Percentiles rank a stretch among this genome's conserved stretches.
phyloP scores from a whole-genome alignment of 1,140 invertebrate species.

The Heliothis virescens region DNA sequence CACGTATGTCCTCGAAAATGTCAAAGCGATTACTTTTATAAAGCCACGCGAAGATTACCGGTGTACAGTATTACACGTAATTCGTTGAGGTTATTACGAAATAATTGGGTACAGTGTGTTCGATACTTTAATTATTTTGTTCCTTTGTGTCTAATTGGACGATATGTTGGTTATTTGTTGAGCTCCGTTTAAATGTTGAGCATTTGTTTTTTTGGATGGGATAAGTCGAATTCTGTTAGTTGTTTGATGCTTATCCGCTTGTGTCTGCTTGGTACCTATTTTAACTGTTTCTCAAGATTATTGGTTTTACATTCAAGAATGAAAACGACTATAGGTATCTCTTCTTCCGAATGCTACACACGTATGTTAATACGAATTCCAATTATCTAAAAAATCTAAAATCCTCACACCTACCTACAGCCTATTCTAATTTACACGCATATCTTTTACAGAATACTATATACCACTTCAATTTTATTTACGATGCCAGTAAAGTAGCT shows the following conservation, averaged over 20 bases:
- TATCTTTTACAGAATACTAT: too few relatives aligned
- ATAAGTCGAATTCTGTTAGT: background rate
- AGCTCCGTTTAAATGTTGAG: conserved; percentile 9
- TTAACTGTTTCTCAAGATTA: background rate
- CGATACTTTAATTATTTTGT: conserved; percentile 40
- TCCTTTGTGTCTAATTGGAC: conserved; percentile 27
- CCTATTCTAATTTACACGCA: too few relatives aligned
- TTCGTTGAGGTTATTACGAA: conserved; percentile 4
- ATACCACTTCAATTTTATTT: too few relatives aligned
- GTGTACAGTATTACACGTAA: conserved; percentile 30
- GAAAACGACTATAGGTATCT: too few relatives aligned
- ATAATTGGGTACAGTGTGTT: conserved; percentile 20
- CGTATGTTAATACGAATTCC: too few relatives aligned
- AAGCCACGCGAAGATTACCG: conserved; percentile 8
- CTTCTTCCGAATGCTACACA: too few relatives aligned
- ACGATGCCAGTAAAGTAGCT: too few relatives aligned
- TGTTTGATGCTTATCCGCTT: background rate
- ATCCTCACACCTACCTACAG: too few relatives aligned
- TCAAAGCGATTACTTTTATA: conserved; percentile 36
- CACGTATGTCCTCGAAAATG: conserved; percentile 29
- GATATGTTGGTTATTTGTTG: conserved; percentile 25
- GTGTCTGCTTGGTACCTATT: background rate
- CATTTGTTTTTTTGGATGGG: background rate
- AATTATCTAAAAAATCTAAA: too few relatives aligned
- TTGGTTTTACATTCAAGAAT: too few relatives aligned